Conservation (phyloP, 2,888 invertebrate genomes). For the Parnassius glacialis region DNA sequence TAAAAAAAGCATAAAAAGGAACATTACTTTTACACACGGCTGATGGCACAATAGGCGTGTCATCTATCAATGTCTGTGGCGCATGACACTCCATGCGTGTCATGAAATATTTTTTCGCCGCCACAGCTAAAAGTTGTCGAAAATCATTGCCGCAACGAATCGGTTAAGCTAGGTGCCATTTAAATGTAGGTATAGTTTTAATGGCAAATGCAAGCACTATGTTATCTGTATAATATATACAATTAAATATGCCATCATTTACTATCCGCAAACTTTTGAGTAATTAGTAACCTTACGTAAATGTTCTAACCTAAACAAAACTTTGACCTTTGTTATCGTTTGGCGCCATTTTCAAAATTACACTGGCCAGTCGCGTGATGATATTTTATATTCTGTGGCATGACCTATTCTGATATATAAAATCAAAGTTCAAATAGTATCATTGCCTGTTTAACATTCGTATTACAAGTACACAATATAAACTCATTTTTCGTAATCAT, state of each 20-base stretch:
- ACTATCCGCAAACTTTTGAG: not conserved
- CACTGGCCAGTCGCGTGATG: conserved; percentile 10
- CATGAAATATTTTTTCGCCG: no score
- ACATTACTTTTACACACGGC: no score
- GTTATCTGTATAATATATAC: not conserved
- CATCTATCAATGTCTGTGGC: no score
- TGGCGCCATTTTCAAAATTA: conserved; percentile 20
- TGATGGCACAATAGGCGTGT: no score
- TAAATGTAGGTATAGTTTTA: no score
- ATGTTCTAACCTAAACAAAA: not conserved
- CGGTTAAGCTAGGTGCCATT: no score
- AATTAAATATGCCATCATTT: conserved; percentile 1
- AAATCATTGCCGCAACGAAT: no score
- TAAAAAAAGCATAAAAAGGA: no score
- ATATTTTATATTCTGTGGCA: conserved; percentile 7
- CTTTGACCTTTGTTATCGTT: conserved; percentile 18
- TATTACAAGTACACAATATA: no score
- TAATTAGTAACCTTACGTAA: not conserved
- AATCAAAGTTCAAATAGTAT: conserved; percentile 10
- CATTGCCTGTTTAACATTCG: not conserved
- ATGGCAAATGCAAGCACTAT: not conserved
- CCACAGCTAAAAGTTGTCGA: no score
- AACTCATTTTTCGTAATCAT: no score
- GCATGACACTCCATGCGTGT: no score
- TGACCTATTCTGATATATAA: conserved; percentile 12